Conservation (phyloP, 2,113 vertebrate genomes). For the Lagopus muta region DNA sequence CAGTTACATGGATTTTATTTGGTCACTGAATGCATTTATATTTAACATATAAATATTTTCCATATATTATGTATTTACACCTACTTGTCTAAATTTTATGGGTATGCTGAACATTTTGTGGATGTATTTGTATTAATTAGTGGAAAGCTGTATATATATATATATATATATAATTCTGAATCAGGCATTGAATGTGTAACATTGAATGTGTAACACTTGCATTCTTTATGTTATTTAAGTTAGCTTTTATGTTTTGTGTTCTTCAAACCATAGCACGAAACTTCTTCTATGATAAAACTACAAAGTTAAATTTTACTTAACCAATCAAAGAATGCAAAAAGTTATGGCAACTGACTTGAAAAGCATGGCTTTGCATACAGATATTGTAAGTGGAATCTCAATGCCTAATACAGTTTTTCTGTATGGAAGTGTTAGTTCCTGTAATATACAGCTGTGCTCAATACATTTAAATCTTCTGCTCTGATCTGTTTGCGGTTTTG, state of each 20-base stretch:
- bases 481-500: constrained; percentile 22
- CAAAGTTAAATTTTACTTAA: constrained; percentile 16
- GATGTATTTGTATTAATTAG: not conserved
- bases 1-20: not conserved
- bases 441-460: not conserved
- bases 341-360: not conserved
- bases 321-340: not conserved
- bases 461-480: constrained; percentile 42
- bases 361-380: constrained; percentile 49
- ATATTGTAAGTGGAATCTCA: constrained; percentile 49
- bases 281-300: not conserved
- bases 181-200: not conserved
- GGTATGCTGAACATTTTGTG: not conserved
- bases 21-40: not conserved
- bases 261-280: not conserved
- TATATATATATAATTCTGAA: not conserved
- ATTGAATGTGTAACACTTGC: not conserved
- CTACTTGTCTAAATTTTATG: not conserved
- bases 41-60: not conserved
- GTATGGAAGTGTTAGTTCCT: constrained; percentile 1
- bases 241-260: not conserved
- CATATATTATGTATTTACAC: not conserved
- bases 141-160: not conserved
- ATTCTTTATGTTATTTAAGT: not conserved
- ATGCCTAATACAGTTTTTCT: not conserved